Evolutionary conservation across 1,140 invertebrate genomes (phyloP).

Genomic region (Drosophila eugracilis): DNA sequence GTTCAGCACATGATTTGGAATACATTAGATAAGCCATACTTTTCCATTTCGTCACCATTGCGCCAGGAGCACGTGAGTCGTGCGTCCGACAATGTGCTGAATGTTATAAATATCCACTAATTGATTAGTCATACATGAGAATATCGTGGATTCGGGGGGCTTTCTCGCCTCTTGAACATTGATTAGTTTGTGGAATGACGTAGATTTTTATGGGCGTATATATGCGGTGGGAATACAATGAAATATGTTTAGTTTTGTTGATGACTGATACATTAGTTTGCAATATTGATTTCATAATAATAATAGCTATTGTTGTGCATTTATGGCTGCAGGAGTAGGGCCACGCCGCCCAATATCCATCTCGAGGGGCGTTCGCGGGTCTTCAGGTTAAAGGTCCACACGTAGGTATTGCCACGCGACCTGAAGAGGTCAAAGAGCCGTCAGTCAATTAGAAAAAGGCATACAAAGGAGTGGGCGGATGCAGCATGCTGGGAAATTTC

Average conservation of each 20-base stretch:
- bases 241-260: background rate
- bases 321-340: slow-evolving; percentile 92
- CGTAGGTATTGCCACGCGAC: slow-evolving; percentile 94
- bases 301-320: background rate
- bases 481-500: background rate
- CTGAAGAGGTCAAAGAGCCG: slow-evolving; percentile 65
- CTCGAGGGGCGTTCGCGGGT: slow-evolving; percentile 94
- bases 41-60: slow-evolving; percentile 22
- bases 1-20: slow-evolving; percentile 5
- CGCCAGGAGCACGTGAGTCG: slow-evolving; percentile 34
- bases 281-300: background rate
- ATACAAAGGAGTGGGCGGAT: background rate
- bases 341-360: slow-evolving; percentile 97
- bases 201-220: background rate
- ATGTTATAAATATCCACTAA: slow-evolving; percentile 49
- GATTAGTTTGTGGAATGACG: slow-evolving; percentile 13
- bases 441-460: background rate
- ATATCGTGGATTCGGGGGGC: slow-evolving; percentile 12
- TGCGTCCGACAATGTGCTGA: slow-evolving; percentile 13
- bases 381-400: slow-evolving; percentile 98
- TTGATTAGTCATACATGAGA: slow-evolving; percentile 40
- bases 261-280: background rate
- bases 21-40: slow-evolving; percentile 16
- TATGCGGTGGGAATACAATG: slow-evolving; percentile 7
- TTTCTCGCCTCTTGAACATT: background rate